A percentile compares a stretch with the other conserved stretches of the same genome.
phyloP scores from a whole-genome alignment of 2,113 vertebrate species.

The Cyanoramphus novaezelandiae region DNA sequence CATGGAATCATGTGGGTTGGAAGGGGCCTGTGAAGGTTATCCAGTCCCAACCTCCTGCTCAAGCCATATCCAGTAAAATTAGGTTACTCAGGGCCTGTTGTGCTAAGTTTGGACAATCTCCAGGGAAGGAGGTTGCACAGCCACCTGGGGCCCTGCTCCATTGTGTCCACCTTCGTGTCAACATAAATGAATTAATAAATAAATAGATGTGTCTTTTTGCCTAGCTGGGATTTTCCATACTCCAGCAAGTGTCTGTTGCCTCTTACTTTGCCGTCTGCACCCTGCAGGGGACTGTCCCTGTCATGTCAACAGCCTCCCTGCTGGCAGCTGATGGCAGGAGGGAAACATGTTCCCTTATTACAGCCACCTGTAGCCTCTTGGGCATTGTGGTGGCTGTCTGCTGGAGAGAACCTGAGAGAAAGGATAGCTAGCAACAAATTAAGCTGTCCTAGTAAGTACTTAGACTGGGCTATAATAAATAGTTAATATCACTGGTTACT shows the following conservation, averaged over 20 bases:
- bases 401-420: background rate
- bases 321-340: background rate
- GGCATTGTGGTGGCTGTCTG: background rate
- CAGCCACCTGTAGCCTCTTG: background rate
- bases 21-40: background rate
- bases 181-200: background rate
- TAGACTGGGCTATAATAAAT: background rate
- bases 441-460: background rate
- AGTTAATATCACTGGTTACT: background rate
- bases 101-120: background rate
- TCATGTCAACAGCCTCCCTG: background rate
- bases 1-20: background rate
- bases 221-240: background rate
- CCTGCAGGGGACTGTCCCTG: background rate
- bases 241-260: background rate
- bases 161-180: background rate
- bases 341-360: background rate
- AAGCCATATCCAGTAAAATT: background rate
- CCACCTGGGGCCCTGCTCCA: background rate
- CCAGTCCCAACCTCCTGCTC: background rate
- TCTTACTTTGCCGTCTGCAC: background rate
- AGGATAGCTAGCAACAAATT: background rate
- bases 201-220: background rate
- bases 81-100: background rate
- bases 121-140: background rate